phyloP scores from a whole-genome alignment of 2,113 vertebrate genomes.

The Chionis minor region DNA sequence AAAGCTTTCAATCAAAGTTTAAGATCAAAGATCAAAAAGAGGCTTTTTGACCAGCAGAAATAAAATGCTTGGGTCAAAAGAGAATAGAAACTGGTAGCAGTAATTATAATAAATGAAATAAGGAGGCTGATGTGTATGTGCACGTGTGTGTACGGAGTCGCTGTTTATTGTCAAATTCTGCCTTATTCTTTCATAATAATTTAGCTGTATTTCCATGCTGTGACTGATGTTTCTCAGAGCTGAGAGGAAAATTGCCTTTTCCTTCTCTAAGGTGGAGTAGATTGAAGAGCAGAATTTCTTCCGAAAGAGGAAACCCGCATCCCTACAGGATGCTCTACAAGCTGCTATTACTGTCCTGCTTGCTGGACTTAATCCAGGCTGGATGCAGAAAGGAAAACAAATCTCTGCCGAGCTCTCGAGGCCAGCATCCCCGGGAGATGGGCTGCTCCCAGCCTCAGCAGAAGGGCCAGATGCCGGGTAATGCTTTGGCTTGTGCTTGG shows the following conservation, averaged over 20 bases:
- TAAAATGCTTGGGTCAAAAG: neutral
- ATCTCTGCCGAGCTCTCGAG: neutral
- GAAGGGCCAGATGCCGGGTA: neutral
- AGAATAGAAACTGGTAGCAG: neutral
- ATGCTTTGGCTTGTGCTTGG: neutral
- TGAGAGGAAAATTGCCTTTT: neutral
- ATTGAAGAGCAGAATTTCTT: neutral
- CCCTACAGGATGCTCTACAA: neutral
- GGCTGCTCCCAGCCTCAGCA: neutral
- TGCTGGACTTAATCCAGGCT: neutral
- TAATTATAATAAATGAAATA: neutral
- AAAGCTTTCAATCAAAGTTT: neutral
- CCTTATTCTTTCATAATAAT: neutral
- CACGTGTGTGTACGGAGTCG: rapidly evolving
- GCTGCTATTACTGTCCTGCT: neutral
- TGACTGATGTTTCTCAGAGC: neutral
- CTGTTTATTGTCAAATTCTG: neutral
- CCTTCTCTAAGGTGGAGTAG: neutral
- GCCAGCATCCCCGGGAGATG: rapidly evolving
- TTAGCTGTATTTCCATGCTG: neutral
- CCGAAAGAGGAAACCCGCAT: neutral
- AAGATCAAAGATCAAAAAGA: neutral
- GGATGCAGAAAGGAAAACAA: neutral
- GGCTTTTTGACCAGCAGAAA: neutral
- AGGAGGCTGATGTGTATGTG: neutral